Evolutionary conservation across 2,888 invertebrate species (phyloP).

Genomic region (Tetragonula carbonaria): DNA sequence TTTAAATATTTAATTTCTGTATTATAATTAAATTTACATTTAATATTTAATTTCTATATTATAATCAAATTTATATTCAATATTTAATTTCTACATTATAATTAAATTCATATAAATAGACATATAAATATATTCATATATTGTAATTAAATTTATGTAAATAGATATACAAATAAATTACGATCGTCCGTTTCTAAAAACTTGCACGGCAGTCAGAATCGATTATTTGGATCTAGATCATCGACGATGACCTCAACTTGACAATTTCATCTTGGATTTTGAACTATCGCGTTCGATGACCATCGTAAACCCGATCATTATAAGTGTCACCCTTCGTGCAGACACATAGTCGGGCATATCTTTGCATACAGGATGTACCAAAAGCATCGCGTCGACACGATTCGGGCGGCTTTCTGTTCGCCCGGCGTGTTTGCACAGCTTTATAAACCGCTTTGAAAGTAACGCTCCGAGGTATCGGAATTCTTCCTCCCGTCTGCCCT

Average conservation of each 20-base stretch:
- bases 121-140: too few species aligned
- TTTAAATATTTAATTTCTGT: too few species aligned
- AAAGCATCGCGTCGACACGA: constrained; percentile 14
- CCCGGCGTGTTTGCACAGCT: constrained; percentile 32
- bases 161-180: too few species aligned
- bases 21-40: too few species aligned
- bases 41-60: too few species aligned
- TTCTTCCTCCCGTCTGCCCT: constrained; percentile 37
- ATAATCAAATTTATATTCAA: too few species aligned
- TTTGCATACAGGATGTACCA: constrained; percentile 8
- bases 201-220: neutral
- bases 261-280: neutral
- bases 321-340: neutral
- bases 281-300: neutral
- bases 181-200: too few species aligned
- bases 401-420: neutral
- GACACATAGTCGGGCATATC: neutral
- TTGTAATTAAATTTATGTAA: too few species aligned
- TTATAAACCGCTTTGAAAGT: constrained; percentile 53
- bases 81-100: too few species aligned
- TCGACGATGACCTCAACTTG: neutral
- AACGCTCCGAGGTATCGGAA: constrained; percentile 45
- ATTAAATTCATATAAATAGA: too few species aligned
- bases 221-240: neutral
- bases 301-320: neutral